A percentile compares a stretch with the other conserved stretches of the same genome.
Evolutionary conservation across 2,113 vertebrate genomes (phyloP).

Genomic region (Callocephalon fimbriatum): DNA sequence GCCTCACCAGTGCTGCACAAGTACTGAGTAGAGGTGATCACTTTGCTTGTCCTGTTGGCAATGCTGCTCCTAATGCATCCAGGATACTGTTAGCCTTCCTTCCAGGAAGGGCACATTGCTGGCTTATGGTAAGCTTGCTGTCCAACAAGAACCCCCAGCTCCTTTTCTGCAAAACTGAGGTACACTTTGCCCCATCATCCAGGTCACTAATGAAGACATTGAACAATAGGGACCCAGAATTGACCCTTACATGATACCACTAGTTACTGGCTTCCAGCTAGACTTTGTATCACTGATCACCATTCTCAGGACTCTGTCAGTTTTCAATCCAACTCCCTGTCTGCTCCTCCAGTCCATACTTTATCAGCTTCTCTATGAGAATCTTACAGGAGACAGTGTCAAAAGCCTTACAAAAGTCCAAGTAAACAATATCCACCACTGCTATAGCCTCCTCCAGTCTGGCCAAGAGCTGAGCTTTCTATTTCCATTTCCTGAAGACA

Average conservation of each 20-base stretch:
- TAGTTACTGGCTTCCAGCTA: neutral
- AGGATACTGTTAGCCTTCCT: neutral
- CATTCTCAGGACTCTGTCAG: neutral
- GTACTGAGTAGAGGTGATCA: neutral
- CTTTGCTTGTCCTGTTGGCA: neutral
- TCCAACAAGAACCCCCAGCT: neutral
- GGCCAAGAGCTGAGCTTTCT: neutral
- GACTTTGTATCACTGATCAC: neutral
- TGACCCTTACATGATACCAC: neutral
- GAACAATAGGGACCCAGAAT: neutral
- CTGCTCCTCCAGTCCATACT: neutral
- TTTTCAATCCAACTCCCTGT: neutral
- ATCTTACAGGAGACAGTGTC: accelerated
- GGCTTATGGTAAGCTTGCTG: neutral
- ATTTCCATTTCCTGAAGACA: neutral
- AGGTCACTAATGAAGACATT: neutral
- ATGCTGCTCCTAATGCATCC: neutral
- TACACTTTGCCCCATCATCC: neutral
- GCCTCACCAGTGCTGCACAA: neutral
- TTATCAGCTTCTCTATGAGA: neutral
- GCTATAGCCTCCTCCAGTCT: neutral
- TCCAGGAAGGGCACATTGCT: neutral
- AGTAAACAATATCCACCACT: neutral
- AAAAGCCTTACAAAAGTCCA: neutral
- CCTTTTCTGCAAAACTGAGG: neutral